These are phyloP conservation scores for Lepus oiostolus DNA, from an alignment of 2,797 vertebrate species.

Conservation along the genomic window DNA sequence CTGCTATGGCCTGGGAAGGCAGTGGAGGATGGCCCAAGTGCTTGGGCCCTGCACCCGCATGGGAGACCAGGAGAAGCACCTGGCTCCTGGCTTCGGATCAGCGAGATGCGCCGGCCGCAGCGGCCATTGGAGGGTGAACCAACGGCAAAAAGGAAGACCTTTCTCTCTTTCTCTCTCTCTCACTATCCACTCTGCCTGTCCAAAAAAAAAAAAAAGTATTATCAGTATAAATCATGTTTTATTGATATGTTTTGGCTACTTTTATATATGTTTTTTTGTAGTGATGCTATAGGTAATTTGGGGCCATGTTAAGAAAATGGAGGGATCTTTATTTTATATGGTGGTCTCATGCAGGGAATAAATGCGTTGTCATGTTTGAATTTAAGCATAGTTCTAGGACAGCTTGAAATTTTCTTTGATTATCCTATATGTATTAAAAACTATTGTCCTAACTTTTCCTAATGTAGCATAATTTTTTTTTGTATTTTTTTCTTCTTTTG, in stretches of 20 bases:
- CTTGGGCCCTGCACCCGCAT: no score
- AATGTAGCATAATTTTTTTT: constrained; percentile 62
- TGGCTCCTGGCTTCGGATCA: no score
- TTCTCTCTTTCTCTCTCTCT: no score
- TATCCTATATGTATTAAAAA: constrained; percentile 60
- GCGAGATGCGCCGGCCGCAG: no score
- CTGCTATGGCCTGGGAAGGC: no score
- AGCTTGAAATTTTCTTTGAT: constrained; percentile 72
- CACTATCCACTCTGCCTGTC: no score
- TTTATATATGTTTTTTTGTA: constrained; percentile 60
- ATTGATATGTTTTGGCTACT: constrained; percentile 20
- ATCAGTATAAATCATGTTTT: not conserved
- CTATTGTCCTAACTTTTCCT: constrained; percentile 78
- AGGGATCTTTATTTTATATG: constrained; percentile 61
- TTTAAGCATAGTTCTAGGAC: constrained; percentile 64
- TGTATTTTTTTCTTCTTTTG: constrained; percentile 64
- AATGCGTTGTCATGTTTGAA: constrained; percentile 48
- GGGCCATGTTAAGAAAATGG: constrained; percentile 34
- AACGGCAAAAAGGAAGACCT: no score
- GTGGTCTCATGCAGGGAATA: constrained; percentile 5
- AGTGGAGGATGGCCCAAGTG: no score
- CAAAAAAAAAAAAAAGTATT: not conserved
- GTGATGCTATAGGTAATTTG: constrained; percentile 4
- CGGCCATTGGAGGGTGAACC: no score
- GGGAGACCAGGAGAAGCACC: no score